Conservation (phyloP, 1,140 invertebrate genomes). For the Colletes gigas region DNA sequence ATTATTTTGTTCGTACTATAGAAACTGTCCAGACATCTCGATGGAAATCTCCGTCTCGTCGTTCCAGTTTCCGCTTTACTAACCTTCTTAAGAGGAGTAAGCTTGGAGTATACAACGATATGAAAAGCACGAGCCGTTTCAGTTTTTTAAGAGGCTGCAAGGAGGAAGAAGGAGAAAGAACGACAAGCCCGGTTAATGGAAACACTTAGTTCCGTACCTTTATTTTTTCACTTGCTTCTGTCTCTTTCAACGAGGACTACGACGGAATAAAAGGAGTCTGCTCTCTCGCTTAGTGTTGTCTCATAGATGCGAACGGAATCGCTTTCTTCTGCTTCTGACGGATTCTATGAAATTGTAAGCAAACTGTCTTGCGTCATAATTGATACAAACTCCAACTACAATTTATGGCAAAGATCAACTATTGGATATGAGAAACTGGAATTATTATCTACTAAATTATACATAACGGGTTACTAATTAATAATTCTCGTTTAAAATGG, state of each 20-base stretch:
- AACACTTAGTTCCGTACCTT: constrained; percentile 45
- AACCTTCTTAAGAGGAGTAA: constrained; percentile 35
- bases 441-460: no score
- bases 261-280: background rate
- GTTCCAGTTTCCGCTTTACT: constrained; percentile 27
- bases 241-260: constrained; percentile 27
- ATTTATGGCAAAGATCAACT: background rate
- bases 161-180: background rate
- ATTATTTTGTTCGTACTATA: background rate
- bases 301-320: background rate
- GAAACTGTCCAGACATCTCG: constrained; percentile 12
- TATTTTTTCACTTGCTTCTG: background rate
- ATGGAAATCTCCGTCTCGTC: constrained; percentile 18
- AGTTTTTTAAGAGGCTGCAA: constrained; percentile 35
- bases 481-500: no score
- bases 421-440: no score
- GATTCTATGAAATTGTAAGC: background rate
- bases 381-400: background rate
- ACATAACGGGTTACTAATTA: no score
- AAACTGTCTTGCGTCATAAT: background rate
- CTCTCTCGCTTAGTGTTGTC: background rate
- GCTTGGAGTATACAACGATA: constrained; percentile 8
- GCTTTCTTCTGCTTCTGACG: background rate
- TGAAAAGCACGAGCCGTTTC: constrained; percentile 35
- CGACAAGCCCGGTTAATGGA: constrained; percentile 34